Evolutionary conservation across 2,797 vertebrate species (phyloP), one percentile per base, ranked within the genome.

Genomic region (Leptodactylus fallax): DNA sequence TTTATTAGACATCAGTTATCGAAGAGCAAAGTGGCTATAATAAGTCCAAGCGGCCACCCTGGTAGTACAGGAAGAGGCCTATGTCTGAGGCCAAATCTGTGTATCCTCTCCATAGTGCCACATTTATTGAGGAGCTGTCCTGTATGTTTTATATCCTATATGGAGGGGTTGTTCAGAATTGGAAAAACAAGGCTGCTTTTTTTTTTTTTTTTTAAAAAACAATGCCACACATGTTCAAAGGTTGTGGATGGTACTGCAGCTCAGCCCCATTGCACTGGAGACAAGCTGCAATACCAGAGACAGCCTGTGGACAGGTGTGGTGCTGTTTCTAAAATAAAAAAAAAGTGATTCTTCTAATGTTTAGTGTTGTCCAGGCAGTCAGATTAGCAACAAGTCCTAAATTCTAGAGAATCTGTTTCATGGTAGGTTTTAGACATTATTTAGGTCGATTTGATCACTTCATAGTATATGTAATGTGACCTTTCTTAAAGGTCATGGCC

Each of bases 1-100:
- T 85, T 88, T 74, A 72, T 72, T 87, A 21, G 19, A 45, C 79
- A 76, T 74, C 27, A 81, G 61, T 86, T 86, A 86, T 77, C 10
- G 65, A 71, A 87, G 27, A 14, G 51, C 19, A 72, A 71, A 53
- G 63, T 81, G 60, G 47, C 17, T 17, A 47, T 71, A 56, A 83
- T 55, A 51, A 55, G 58, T 69, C 56, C 49, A 19, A 60, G 16
- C 61, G 25, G 81, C 81, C 63, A 25, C 81, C 25, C 47, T 14
- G 14, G 45, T 69, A n/a, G 19, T 14, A 51, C 67, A 74, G 82
- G 55, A 84, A 84, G 53, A 23, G 69, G 69, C 69, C 82, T 2
- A 56, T 16, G 13, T 53, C 16, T 45, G 53, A 53, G 25, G 53
- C 11, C 13, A 55, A 12, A 55, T 55, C 53, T 4, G 4, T 55